Conservation (phyloP, 2,113 vertebrate species). For the Oenanthe melanoleuca region DNA sequence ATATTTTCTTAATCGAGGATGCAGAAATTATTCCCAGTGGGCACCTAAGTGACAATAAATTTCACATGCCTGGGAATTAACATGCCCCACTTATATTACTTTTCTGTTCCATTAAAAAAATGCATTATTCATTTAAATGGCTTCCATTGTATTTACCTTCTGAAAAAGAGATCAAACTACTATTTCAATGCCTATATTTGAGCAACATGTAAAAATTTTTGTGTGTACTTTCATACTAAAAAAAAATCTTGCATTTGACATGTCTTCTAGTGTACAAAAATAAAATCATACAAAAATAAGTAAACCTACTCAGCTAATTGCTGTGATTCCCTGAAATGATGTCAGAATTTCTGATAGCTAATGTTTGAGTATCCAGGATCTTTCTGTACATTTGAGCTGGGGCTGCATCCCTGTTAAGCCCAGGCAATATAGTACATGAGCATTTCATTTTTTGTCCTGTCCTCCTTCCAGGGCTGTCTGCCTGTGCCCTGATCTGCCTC, state of each 20-base stretch:
- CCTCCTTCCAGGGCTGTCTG: neutral
- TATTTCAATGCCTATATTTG: neutral
- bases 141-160: constrained; percentile 7
- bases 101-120: constrained; percentile 47
- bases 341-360: neutral
- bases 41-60: constrained; percentile 70
- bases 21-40: constrained; percentile 69
- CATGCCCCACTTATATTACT: constrained; percentile 66
- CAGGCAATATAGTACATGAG: neutral
- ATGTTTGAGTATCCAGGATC: neutral
- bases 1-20: constrained; percentile 72
- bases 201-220: neutral
- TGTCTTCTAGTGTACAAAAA: neutral
- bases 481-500: neutral
- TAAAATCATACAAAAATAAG: neutral
- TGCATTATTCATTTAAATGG: constrained; percentile 64
- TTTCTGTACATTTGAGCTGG: neutral
- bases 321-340: neutral
- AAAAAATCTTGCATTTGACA: neutral
- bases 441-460: neutral
- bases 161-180: neutral
- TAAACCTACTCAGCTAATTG: neutral
- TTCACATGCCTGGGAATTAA: constrained; percentile 59
- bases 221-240: neutral
- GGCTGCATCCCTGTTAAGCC: neutral